Evolutionary conservation across 2,888 invertebrate genomes (phyloP).

Genomic region (Clitarchus hookeri): DNA sequence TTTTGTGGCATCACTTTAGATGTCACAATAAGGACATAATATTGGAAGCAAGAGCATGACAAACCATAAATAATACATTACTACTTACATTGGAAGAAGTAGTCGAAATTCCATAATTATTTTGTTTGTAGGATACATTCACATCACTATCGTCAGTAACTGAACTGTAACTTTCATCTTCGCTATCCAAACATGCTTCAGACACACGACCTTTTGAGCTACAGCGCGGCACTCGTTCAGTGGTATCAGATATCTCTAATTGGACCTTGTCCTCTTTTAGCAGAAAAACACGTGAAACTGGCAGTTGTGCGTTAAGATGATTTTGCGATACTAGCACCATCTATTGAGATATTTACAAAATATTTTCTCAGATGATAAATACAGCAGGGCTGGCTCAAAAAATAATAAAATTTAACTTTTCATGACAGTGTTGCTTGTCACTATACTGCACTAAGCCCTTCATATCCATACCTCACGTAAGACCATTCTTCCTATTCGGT

Average conservation of each 20-base stretch:
- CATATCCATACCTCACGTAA: too few species aligned
- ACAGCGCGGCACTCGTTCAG: neutral
- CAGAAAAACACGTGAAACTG: neutral
- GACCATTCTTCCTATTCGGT: too few species aligned
- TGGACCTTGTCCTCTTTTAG: neutral
- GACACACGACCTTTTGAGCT: too few species aligned
- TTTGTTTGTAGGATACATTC: conserved; percentile 3
- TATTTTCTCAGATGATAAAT: neutral
- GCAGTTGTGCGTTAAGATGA: neutral
- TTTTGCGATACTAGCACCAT: neutral
- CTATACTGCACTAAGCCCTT: conserved; percentile 11
- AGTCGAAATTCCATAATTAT: neutral
- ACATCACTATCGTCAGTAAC: conserved; percentile 5
- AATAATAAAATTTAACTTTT: conserved; percentile 18
- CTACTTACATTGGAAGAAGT: neutral
- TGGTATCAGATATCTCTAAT: neutral
- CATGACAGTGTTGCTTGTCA: conserved; percentile 5
- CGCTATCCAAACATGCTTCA: neutral
- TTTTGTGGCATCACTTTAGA: neutral
- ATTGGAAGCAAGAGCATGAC: conserved; percentile 10
- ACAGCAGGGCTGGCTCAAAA: neutral
- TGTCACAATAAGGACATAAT: neutral
- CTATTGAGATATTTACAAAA: neutral
- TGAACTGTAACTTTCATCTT: neutral
- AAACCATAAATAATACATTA: neutral